Base-by-base conservation (phyloP, 2,888 invertebrate genomes). In the Troides oblongomaculatus region DNA sequence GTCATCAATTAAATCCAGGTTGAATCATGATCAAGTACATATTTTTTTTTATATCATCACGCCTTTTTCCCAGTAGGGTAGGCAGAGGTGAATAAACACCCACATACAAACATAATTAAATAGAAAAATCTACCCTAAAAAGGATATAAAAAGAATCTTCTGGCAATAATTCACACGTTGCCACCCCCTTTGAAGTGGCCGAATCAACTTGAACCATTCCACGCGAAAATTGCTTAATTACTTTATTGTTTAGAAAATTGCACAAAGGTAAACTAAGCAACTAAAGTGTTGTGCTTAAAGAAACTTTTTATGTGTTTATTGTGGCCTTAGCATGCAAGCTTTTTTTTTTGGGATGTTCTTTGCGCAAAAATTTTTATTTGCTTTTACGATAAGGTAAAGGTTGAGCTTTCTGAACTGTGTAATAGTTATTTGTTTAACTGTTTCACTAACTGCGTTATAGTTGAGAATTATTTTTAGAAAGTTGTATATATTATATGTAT, bases 241-340 rank as follows among this genome's bases (percentile, higher is more conserved):
- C 65, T 66, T 66, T 69, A 69, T 62, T 65, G 69, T 57, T 17
- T 62, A 36, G 17, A 65, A 58, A 62, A 65, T 66, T 69, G 69
- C 69, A 62, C 69, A 69, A 68, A 68, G 69, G 62, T 69, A 66
- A 69, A 23, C 17, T 50, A 25, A 36, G 30, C 57, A 68, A 62
- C 62, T 60, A 57, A 65, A 69, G 57, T 57, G 50, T 66, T 62
- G 23, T n/a, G 25, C 30, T 61, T 30, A 69, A 65, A 62, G 65
- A 58, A 57, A 12, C 17, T 69, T 61, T 69, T 65, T 66, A 69
- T 69, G 65, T 62, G n/a, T 69, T 69, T 69, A 69, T 69, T 69
- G 46, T 58, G n/a, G 64, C 50, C 21, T 18, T 23, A 2, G 64
- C 14, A 57, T 50, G 30, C 65, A 65, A 60, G 59, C 30, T 50